Base-by-base conservation (phyloP, 2,113 vertebrate genomes). In the Hystrix cristata region DNA sequence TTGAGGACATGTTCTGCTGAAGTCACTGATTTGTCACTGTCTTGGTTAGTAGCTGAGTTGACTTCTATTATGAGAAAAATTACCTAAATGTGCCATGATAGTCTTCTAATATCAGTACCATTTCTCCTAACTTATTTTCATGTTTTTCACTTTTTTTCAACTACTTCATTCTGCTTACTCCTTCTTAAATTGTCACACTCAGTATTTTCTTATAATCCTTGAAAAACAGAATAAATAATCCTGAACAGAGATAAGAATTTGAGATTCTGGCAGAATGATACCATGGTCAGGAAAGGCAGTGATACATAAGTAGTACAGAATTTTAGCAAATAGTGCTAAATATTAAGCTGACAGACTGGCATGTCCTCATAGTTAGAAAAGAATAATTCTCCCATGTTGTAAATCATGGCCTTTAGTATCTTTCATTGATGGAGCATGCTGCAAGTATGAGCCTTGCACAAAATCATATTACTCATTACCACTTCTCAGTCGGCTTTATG, bases 161-260 rank as follows among this genome's bases (percentile, higher is more conserved):
- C 19, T 69, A 82, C 27, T 82, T 13, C 53, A 85, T 84, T 94
- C 76, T 94, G 1, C 7, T 82, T 78, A 19, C 31, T 53, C 78
- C 83, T 74, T 95, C 67, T 55, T 46, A 57, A 84, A 69, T 65
- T 82, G 38, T 65, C 27, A 60, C 2, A 46, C 9, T 55, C 11
- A 60, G 0, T 81, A 48, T 92, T 95, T 95, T 97, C 19, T 60
- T 15, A 7, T 57, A 16, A 79, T 90, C 27, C 13, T 94, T 87
- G 38, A 64, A n/a, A 90, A 48, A 64, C 13, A 90, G 27, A 91
- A 83, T 69, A 71, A 90, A 53, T 9, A 38, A 78, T 87, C 16
- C 57, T 48, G 13, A 64, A 2, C 27, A 79, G 46, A 90, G 64
- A 88, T 3, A 57, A 5, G 57, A 83, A 69, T 46, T 82, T 72